Evolutionary conservation across 1,140 invertebrate genomes (phyloP), one percentile per base, ranked within the genome.

Genomic region (Neodiprion fabricii): DNA sequence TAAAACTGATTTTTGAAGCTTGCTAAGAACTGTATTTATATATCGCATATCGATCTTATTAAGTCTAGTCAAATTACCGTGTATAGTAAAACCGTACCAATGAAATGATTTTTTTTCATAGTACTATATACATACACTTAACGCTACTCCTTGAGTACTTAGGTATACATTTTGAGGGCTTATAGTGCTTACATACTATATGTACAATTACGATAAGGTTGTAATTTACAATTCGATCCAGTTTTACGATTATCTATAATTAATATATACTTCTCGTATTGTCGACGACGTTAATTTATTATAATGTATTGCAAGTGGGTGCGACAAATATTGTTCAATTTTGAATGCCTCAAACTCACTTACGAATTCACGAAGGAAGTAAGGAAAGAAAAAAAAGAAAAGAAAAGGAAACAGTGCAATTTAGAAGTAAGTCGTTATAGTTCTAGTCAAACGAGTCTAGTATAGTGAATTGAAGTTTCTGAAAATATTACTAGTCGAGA

Each of bases 401-500:
- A 70, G 28, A 71, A 71, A 48, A 40, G 14, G 48, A 50, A 74
- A 74, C 76, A 73, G 78, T 81, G 76, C 77, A 80, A 81, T 79
- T 79, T 77, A 21, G 70, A 72, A 65, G 68, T 77, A 72, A 77
- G 74, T 73, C 71, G 72, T 67, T 67, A 73, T 17, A 69, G 53
- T 74, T 81, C 79, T 81, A 81, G 76, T 80, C 67, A 78, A 71
- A 73, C 53, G 10, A 21, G 28, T 21, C 67, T 17, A 49, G 65
- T 28, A 7, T 66, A 11, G 14, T 47, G 65, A 69, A 48, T 72
- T 72, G 61, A 50, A 77, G 66, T 53, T 72, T 80, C 12, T 72
- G 50, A 48, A 40, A 5, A 73, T 50, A 73, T 71, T 48, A 74
- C 72, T 80, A 80, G 79, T 77, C 77, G 76, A 21, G 49, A 71